Evolutionary conservation across 2,888 invertebrate genomes (phyloP).

Genomic region (Hydraecia micacea): DNA sequence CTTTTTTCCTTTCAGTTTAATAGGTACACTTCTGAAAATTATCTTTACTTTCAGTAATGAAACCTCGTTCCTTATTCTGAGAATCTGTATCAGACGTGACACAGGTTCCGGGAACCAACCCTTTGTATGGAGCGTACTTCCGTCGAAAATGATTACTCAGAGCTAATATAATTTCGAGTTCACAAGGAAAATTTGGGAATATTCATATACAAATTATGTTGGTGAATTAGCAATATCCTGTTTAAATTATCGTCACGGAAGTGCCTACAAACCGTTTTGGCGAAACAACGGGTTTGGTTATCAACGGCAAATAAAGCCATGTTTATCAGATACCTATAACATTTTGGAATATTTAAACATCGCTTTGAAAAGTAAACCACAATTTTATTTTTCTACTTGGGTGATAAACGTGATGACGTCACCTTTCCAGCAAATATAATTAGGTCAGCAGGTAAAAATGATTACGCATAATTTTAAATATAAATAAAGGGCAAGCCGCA

Average conservation of each 20-base stretch:
- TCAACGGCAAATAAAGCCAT: conserved; percentile 21
- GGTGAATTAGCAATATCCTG: neutral
- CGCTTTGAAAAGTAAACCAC: neutral
- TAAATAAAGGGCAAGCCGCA: conserved; percentile 58
- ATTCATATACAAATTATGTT: conserved; percentile 1
- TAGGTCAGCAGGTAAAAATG: conserved; percentile 64
- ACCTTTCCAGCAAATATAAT: conserved; percentile 56
- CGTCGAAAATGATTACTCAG: neutral
- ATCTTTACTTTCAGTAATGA: neutral
- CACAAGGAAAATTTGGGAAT: neutral
- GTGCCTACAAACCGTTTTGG: neutral
- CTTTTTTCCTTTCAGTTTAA: neutral
- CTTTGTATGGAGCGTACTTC: neutral
- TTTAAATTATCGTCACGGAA: neutral
- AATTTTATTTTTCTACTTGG: conserved; percentile 1
- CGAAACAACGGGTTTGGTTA: conserved; percentile 20
- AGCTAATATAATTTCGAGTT: neutral
- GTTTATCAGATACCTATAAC: neutral
- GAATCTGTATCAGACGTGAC: conserved; percentile 1
- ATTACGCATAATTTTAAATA: conserved; percentile 55
- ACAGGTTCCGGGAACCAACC: conserved; percentile 14
- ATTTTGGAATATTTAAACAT: neutral
- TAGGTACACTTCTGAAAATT: neutral
- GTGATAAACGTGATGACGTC: conserved; percentile 36
- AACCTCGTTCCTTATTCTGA: neutral